Conservation (phyloP, 2,113 vertebrate species). For the Charadrius vociferus region DNA sequence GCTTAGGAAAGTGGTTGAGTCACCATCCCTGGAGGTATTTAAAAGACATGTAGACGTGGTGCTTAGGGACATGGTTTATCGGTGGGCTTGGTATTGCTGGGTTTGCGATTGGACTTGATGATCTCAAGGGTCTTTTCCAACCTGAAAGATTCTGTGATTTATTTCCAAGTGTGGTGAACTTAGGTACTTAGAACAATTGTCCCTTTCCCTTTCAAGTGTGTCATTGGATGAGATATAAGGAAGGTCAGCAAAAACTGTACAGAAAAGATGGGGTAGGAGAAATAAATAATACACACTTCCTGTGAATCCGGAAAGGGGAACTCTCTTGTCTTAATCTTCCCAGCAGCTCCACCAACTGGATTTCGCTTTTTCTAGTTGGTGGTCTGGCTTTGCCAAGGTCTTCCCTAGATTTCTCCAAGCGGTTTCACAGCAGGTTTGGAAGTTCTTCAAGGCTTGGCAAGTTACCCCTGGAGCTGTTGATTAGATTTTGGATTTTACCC, state of each 20-base stretch:
- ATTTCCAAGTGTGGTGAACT: not conserved
- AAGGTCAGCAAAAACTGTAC: not conserved
- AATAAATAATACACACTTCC: not conserved
- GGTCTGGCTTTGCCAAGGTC: not conserved
- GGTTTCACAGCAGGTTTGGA: not conserved
- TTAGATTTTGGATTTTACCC: not conserved
- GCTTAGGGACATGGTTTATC: too few relatives aligned
- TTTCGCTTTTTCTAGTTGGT: not conserved
- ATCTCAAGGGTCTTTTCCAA: too few relatives aligned
- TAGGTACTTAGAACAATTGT: not conserved
- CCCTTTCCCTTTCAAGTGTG: not conserved
- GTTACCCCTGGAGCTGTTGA: not conserved
- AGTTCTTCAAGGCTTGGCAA: not conserved
- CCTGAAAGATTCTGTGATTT: too few relatives aligned
- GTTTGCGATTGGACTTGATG: too few relatives aligned
- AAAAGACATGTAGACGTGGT: too few relatives aligned
- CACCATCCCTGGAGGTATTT: too few relatives aligned
- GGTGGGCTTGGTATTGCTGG: too few relatives aligned
- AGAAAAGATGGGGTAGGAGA: not conserved
- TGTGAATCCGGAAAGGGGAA: not conserved
- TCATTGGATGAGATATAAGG: not conserved
- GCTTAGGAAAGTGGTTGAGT: too few relatives aligned
- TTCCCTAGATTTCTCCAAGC: not conserved
- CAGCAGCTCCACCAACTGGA: rapidly evolving
- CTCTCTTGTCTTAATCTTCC: not conserved